Conservation (phyloP, 2,888 invertebrate genomes). For the Drosophila conformis region DNA sequence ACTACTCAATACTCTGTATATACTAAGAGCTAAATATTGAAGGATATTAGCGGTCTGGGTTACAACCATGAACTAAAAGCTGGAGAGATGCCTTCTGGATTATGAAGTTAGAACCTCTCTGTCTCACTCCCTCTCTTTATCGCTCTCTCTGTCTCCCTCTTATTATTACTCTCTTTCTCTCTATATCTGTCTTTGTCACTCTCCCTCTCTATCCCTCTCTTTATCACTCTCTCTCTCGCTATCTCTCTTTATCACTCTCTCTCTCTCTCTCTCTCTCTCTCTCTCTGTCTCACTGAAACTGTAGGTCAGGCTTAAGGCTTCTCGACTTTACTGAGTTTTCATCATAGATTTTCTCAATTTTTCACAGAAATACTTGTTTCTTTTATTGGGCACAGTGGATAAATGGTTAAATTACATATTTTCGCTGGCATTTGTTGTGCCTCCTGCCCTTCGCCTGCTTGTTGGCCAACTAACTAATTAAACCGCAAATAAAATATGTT, state of each 20-base stretch:
- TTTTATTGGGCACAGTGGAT: background rate
- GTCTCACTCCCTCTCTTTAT: background rate
- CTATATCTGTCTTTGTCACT: no score
- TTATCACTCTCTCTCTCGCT: no score
- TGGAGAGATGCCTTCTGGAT: background rate
- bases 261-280: background rate
- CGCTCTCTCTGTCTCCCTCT: background rate
- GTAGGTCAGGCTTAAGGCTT: background rate
- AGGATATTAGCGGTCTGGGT: background rate
- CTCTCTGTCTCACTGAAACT: background rate
- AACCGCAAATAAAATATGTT: constrained; percentile 75
- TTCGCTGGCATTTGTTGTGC: constrained; percentile 16
- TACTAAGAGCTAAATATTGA: background rate
- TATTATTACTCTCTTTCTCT: rapidly evolving
- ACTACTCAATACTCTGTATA: background rate
- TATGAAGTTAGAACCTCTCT: background rate
- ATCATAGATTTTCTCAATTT: background rate
- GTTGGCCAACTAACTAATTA: constrained; percentile 72
- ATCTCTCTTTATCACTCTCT: no score
- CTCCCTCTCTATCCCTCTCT: no score
- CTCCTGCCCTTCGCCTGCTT: constrained; percentile 21
- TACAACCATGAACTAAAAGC: background rate
- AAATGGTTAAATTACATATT: constrained; percentile 2
- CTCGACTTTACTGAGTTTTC: background rate
- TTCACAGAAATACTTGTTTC: no score